Base-by-base conservation (phyloP, 2,888 invertebrate genomes). In the Dryocosmus kuriphilus region DNA sequence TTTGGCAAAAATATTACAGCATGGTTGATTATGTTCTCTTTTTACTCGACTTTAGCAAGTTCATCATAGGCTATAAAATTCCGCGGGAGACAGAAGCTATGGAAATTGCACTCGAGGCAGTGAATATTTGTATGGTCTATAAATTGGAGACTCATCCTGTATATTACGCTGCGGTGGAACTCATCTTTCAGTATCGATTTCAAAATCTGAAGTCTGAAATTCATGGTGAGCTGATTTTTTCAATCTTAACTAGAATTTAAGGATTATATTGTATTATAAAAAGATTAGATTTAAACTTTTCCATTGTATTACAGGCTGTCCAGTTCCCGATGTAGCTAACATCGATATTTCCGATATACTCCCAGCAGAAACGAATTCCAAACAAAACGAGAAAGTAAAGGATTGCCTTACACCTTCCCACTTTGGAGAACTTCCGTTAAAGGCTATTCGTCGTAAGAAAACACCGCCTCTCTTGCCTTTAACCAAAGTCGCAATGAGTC, bases 41-140 rank as follows among this genome's bases (percentile, higher is more conserved):
- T 62, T 78, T 90, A 46, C 65, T 91, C 9, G 88, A 90, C 76
- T 91, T 87, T 30, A 83, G 85, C 61, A 82, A 81, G 7, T 89
- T 89, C 65, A 24, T 88, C 19, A 86, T 84, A 57, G 80, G 78
- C 24, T 79, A 81, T 8, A 38, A 79, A 14, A 75, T 79, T 0
- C 30, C 71, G 0, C 78, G 46, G 0, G 77, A 81, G 16, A 78
- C 87, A 0, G 65, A 84, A 22, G 85, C 80, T 4, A 32, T 81
- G 8, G 67, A 82, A 35, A 73, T 90, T 22, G 83, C 85, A 1
- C 74, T 80, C 1, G 83, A 87, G 67, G 86, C 87, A 9, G 63
- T 86, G 1, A 62, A 83, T 5, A 73, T 88, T 46, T 90, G 89
- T 55, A 63, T 81, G 4, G 78, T 73, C 19, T 85, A 87, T 57